phyloP scores from a whole-genome alignment of 2,113 vertebrate species.

The Rallus limicola region DNA sequence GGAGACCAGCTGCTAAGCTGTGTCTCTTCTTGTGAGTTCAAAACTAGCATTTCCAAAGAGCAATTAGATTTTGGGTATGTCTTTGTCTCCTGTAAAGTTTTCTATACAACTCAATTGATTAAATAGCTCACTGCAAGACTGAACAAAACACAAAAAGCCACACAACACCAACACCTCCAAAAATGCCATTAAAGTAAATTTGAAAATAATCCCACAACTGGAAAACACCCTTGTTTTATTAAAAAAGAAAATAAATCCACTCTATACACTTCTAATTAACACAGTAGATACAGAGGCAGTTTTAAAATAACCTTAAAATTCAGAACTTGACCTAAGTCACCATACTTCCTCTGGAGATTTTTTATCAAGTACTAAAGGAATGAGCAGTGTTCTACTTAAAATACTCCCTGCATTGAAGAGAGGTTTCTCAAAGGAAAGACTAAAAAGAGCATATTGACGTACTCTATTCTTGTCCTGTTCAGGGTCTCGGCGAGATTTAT shows the following conservation, averaged over 20 bases:
- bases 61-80: not conserved
- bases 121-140: not conserved
- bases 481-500: not conserved
- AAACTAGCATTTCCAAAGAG: not conserved
- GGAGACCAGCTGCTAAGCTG: not conserved
- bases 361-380: not conserved
- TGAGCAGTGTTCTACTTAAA: not conserved
- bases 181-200: not conserved
- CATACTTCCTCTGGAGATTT: not conserved
- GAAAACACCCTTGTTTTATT: not conserved
- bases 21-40: not conserved
- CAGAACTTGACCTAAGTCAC: not conserved
- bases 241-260: not conserved
- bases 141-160: not conserved
- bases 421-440: conserved; percentile 14
- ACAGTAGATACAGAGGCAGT: not conserved
- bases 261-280: not conserved
- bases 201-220: not conserved
- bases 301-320: not conserved
- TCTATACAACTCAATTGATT: not conserved
- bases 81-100: not conserved
- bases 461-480: not conserved
- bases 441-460: not conserved
- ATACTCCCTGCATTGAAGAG: not conserved
- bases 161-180: not conserved